Conservation (phyloP, 1,140 invertebrate species). For the Zaprionus nigranus region DNA sequence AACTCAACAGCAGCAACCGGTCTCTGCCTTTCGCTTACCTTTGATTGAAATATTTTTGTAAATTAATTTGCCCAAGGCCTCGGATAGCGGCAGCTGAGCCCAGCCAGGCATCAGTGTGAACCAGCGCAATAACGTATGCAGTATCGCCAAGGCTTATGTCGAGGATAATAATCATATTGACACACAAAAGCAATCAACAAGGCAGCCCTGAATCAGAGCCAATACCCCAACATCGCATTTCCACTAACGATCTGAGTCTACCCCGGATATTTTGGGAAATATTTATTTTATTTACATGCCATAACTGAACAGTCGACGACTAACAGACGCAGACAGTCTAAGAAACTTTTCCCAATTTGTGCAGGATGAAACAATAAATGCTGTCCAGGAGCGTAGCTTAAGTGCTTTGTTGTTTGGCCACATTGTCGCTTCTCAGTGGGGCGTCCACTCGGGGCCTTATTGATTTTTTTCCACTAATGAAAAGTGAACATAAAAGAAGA, state of each 20-base stretch:
- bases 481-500: constrained; percentile 76
- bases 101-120: not conserved
- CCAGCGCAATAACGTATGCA: constrained; percentile 34
- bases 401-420: constrained; percentile 23
- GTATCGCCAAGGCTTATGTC: not conserved
- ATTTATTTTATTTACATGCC: constrained; percentile 7
- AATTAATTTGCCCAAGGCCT: constrained; percentile 46
- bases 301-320: not conserved
- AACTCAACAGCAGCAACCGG: constrained; percentile 20
- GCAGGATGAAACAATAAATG: not conserved
- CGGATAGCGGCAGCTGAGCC: constrained; percentile 17
- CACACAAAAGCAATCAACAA: constrained; percentile 11
- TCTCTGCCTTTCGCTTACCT: constrained; percentile 28
- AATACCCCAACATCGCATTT: not conserved
- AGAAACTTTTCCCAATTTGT: not conserved
- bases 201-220: constrained; percentile 5
- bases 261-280: not conserved
- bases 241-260: not conserved
- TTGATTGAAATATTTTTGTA: constrained; percentile 58
- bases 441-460: constrained; percentile 41
- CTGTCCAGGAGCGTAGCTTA: constrained; percentile 27
- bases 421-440: constrained; percentile 3
- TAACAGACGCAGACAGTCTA: not conserved
- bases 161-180: constrained; percentile 24
- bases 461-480: constrained; percentile 83